phyloP scores from a whole-genome alignment of 2,888 invertebrate genomes.

The Asteroscopus sphinx region DNA sequence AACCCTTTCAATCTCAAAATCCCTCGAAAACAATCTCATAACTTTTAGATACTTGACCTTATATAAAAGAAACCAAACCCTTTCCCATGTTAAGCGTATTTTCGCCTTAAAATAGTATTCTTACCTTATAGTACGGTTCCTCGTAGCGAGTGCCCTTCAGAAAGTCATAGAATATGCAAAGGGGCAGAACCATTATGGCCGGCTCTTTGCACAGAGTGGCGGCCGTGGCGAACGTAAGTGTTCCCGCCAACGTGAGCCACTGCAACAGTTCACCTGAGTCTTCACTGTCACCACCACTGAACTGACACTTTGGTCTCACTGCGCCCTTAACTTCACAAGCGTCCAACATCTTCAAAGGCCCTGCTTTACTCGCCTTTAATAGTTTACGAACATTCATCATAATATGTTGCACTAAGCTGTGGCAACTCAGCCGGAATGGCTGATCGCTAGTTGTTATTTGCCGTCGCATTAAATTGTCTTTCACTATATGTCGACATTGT shows the following conservation, averaged over 20 bases:
- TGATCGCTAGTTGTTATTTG: slow-evolving; percentile 73
- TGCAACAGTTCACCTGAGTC: slow-evolving; percentile 83
- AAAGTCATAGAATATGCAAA: slow-evolving; percentile 97
- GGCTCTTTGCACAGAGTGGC: slow-evolving; percentile 98
- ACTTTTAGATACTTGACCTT: slow-evolving; percentile 67
- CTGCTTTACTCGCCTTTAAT: slow-evolving; percentile 80
- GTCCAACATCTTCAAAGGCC: slow-evolving; percentile 79
- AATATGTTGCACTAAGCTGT: slow-evolving; percentile 82
- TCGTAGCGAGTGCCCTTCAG: slow-evolving; percentile 88
- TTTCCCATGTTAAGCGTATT: slow-evolving; percentile 27
- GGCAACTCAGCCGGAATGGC: slow-evolving; percentile 82
- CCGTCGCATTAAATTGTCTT: slow-evolving; percentile 71
- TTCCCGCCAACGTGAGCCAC: slow-evolving; percentile 90
- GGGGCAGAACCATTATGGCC: slow-evolving; percentile 96
- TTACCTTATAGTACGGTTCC: slow-evolving; percentile 90
- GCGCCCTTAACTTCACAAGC: slow-evolving; percentile 77
- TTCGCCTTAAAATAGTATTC: slow-evolving; percentile 55
- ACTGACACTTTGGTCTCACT: slow-evolving; percentile 80
- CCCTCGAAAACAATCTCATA: slow-evolving; percentile 65
- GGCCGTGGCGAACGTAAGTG: slow-evolving; percentile 92
- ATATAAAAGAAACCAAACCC: slow-evolving; percentile 47
- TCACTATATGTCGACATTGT: slow-evolving; percentile 77
- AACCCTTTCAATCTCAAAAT: slow-evolving; percentile 66
- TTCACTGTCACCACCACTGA: slow-evolving; percentile 82
- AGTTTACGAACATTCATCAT: slow-evolving; percentile 83